Conservation (phyloP, 2,113 vertebrate genomes). For the Pteruthius melanotis region DNA sequence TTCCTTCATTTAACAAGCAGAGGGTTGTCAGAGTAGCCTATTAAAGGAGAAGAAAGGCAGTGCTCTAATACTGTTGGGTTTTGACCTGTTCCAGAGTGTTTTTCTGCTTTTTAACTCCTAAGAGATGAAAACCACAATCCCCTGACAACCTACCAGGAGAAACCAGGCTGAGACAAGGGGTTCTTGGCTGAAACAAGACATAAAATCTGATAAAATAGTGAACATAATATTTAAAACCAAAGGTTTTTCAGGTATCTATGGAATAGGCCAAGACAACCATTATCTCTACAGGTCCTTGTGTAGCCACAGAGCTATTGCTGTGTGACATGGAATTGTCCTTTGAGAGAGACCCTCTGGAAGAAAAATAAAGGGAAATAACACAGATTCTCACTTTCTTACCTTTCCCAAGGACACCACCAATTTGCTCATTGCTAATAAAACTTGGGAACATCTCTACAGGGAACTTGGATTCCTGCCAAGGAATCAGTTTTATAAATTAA, state of each 20-base stretch:
- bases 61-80: not conserved
- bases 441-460: not conserved
- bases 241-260: not conserved
- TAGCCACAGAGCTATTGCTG: not conserved
- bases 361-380: not conserved
- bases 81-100: not conserved
- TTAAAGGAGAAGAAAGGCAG: conserved; percentile 5
- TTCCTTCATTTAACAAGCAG: conserved; percentile 27
- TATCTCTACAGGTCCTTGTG: not conserved
- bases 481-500: not conserved
- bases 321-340: not conserved
- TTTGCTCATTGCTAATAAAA: not conserved
- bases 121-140: not conserved
- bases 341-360: not conserved
- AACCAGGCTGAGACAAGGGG: not conserved
- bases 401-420: conserved; percentile 26
- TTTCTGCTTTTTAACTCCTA: not conserved
- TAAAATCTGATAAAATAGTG: not conserved
- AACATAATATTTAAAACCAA: not conserved
- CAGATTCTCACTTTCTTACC: not conserved
- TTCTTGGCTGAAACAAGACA: not conserved
- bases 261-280: not conserved
- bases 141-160: not conserved
- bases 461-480: not conserved
- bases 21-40: conserved; percentile 16